Evolutionary conservation across 2,113 vertebrate species (phyloP).

Genomic region (Aspiorhynchus laticeps): DNA sequence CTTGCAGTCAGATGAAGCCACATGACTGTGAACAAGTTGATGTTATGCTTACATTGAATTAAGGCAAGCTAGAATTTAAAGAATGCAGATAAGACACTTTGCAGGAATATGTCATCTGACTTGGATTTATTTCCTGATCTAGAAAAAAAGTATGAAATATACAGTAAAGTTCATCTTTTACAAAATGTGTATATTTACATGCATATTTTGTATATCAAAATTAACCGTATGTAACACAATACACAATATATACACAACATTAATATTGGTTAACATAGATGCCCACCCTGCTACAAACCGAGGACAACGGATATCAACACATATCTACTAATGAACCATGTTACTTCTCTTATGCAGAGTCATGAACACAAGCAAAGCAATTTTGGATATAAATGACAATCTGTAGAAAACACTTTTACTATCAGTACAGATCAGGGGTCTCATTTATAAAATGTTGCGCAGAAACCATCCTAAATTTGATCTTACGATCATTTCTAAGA

Average conservation of each 20-base stretch:
- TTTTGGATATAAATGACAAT: not conserved
- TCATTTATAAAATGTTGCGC: too few relatives aligned
- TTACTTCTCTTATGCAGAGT: not conserved
- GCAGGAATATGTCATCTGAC: conserved; percentile 47
- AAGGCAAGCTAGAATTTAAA: conserved; percentile 40
- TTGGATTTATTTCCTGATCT: not conserved
- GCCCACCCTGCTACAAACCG: not conserved
- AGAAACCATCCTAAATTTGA: too few relatives aligned
- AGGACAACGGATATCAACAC: not conserved
- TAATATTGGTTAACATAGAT: not conserved
- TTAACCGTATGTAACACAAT: not conserved
- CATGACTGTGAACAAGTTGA: conserved; percentile 53
- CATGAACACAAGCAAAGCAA: not conserved
- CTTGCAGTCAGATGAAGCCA: conserved; percentile 49
- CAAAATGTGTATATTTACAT: not conserved
- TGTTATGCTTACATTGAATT: conserved; percentile 56
- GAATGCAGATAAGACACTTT: not conserved
- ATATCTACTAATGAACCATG: not conserved
- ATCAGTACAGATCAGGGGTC: too few relatives aligned
- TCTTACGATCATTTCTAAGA: too few relatives aligned
- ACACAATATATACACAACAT: not conserved
- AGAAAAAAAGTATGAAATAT: not conserved
- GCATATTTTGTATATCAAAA: not conserved
- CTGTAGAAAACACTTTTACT: not conserved
- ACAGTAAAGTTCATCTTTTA: not conserved